Percentiles rank a stretch among this genome's conserved stretches.
phyloP scores from a whole-genome alignment of 2,797 vertebrate species.

The Balearica regulorum region DNA sequence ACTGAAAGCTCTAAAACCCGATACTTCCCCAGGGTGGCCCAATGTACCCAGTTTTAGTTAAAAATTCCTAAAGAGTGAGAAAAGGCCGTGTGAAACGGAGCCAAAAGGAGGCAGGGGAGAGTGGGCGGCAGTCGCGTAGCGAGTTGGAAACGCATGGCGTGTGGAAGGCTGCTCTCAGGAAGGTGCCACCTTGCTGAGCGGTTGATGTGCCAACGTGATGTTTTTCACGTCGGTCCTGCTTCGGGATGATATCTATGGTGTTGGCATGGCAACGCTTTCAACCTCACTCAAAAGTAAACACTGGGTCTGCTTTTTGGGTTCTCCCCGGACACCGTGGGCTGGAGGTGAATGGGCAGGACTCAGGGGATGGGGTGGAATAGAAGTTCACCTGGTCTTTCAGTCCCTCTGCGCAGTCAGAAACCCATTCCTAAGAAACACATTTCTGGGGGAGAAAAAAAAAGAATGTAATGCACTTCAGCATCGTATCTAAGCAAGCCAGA shows the following conservation, averaged over 20 bases:
- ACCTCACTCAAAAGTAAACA: neutral
- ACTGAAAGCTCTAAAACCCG: neutral
- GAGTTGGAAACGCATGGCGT: fast-evolving
- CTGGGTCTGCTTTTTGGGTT: neutral
- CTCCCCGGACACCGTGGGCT: neutral
- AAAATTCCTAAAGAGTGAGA: neutral
- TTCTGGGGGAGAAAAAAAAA: neutral
- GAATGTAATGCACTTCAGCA: neutral
- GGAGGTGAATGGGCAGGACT: neutral
- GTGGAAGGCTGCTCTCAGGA: neutral
- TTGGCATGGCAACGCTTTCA: neutral
- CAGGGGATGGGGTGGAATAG: neutral
- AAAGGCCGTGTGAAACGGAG: neutral
- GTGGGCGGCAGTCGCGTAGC: neutral
- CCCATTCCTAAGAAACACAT: neutral
- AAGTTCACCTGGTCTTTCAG: neutral
- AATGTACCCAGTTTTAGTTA: neutral
- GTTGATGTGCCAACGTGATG: neutral
- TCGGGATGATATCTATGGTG: neutral
- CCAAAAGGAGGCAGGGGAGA: neutral
- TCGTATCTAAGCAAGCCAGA: neutral
- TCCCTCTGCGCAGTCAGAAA: neutral
- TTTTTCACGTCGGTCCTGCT: neutral
- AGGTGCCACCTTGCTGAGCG: neutral
- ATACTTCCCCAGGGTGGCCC: neutral